Percentiles rank a stretch among this genome's conserved stretches.
phyloP scores from a whole-genome alignment of 2,888 invertebrate species.

The Cataglyphis rosenhaueri region DNA sequence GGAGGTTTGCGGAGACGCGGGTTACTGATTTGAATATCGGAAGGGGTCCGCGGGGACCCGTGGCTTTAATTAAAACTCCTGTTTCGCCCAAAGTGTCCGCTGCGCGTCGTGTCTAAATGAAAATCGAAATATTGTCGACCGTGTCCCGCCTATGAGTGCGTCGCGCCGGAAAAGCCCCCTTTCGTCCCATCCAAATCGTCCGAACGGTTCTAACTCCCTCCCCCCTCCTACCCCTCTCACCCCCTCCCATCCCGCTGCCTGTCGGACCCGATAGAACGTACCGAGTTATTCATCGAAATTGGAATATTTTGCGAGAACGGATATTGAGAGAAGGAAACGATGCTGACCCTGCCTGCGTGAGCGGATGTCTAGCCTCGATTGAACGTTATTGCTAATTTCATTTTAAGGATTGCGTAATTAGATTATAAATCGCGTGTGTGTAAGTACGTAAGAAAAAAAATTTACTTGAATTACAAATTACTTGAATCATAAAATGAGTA shows the following conservation, averaged over 20 bases:
- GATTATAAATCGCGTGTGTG: not conserved
- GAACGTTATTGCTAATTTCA: not conserved
- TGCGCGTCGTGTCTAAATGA: conserved; percentile 80
- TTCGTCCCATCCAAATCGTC: conserved; percentile 9
- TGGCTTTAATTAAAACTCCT: conserved; percentile 83
- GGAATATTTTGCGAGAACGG: conserved; percentile 73
- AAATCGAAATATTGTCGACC: conserved; percentile 80
- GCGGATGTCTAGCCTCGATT: conserved; percentile 1
- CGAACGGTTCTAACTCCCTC: not conserved
- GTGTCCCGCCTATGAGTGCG: conserved; percentile 37
- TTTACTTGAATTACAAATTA: not conserved
- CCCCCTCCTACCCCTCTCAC: not conserved
- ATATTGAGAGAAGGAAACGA: conserved; percentile 68
- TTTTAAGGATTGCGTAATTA: not conserved
- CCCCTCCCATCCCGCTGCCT: not conserved
- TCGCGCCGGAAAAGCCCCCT: conserved; percentile 44
- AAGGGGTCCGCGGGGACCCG: conserved; percentile 55
- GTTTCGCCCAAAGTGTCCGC: conserved; percentile 78
- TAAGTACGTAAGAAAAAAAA: not conserved
- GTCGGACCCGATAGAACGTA: conserved; percentile 66
- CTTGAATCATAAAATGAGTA: not conserved
- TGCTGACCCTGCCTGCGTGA: conserved; percentile 46
- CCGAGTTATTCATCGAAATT: conserved; percentile 76
- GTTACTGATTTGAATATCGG: conserved; percentile 83
- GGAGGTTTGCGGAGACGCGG: conserved; percentile 71